Evolutionary conservation across 2,113 vertebrate species (phyloP).

Genomic region (Oreochromis tanganicae): DNA sequence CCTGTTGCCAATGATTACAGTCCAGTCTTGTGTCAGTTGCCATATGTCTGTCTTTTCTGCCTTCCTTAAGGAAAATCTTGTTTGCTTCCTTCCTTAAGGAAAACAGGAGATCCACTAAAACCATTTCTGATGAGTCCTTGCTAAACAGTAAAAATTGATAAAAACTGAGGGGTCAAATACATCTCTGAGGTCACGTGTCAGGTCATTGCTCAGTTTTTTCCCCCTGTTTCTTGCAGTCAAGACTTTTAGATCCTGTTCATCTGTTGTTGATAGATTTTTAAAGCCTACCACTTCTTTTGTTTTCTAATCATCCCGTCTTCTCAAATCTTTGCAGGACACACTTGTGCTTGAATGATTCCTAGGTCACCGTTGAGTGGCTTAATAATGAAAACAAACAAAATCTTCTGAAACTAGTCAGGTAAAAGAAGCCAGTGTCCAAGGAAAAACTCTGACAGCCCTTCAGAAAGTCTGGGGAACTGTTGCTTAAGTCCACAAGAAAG

Average conservation of each 20-base stretch:
- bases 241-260: neutral
- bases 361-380: neutral
- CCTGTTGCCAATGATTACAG: neutral
- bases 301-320: neutral
- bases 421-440: neutral
- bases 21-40: neutral
- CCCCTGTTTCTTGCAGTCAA: neutral
- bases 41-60: neutral
- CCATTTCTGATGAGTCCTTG: neutral
- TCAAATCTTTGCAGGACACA: neutral
- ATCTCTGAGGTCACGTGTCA: neutral
- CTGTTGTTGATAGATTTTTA: neutral
- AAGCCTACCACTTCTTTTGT: neutral
- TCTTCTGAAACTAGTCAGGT: neutral
- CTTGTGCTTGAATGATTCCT: neutral
- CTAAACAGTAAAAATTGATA: neutral
- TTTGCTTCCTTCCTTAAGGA: neutral
- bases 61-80: neutral
- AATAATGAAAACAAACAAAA: neutral
- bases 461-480: neutral
- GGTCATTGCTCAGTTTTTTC: neutral
- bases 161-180: neutral
- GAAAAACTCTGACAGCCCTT: neutral
- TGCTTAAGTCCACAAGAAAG: neutral
- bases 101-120: neutral